phyloP scores from a whole-genome alignment of 2,888 invertebrate species.

The Strigamia crassipes region DNA sequence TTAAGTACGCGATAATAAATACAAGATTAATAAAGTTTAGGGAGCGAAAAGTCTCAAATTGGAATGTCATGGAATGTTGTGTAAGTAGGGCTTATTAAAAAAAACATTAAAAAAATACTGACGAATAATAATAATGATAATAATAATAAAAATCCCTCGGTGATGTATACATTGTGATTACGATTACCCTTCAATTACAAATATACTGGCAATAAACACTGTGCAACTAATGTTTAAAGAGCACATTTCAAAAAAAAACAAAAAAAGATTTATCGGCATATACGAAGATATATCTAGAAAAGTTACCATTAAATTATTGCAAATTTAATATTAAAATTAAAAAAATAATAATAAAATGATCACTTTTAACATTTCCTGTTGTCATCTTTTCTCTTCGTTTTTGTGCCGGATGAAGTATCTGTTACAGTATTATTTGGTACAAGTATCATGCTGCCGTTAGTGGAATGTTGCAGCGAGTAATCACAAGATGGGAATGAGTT shows the following conservation, averaged over 20 bases:
- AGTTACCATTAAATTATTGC: not conserved
- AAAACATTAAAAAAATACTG: not conserved
- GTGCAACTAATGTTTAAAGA: not conserved
- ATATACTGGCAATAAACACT: not conserved
- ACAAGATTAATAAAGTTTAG: not conserved
- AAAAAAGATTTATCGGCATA: too few relatives aligned
- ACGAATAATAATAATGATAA: not conserved
- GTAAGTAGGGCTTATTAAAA: not conserved
- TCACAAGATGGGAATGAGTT: slow-evolving; percentile 11
- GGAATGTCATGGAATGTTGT: not conserved
- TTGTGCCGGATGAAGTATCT: not conserved
- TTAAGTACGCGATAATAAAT: not conserved
- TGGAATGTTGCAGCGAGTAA: not conserved
- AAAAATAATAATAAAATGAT: not conserved
- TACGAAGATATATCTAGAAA: not conserved
- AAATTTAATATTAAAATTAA: not conserved
- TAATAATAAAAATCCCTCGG: not conserved
- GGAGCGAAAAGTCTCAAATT: not conserved
- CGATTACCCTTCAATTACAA: not conserved
- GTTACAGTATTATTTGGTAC: slow-evolving; percentile 11
- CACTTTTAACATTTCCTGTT: not conserved
- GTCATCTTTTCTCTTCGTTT: slow-evolving; percentile 1
- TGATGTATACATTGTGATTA: not conserved
- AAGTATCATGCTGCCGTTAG: not conserved
- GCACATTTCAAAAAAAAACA: not conserved